Conservation (phyloP, 37 sponge, comb jelly and placozoan species). For the Diacarnus erythraeanus region DNA sequence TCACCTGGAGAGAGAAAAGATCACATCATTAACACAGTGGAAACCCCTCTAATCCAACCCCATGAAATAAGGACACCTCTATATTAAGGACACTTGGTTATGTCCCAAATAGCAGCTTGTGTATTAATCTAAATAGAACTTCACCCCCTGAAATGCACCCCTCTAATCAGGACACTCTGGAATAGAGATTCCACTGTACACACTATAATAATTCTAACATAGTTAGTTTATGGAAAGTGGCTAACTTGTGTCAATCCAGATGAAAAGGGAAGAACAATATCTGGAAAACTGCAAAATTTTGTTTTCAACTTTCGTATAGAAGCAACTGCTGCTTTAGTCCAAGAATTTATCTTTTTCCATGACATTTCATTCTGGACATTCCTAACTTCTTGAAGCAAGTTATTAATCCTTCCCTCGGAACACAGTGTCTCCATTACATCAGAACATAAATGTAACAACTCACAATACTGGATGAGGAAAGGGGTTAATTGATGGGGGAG, state of each 20-base stretch:
- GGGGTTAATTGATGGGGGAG: no score
- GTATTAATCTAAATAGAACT: no score
- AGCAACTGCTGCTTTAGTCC: constrained; percentile 19
- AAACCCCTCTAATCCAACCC: no score
- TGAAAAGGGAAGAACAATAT: constrained; percentile 38
- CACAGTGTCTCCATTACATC: constrained; percentile 13
- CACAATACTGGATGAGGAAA: constrained; percentile 18
- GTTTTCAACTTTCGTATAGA: constrained; percentile 24
- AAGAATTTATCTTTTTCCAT: constrained; percentile 7
- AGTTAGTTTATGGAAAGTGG: not conserved
- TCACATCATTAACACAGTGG: no score
- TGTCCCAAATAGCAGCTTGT: no score
- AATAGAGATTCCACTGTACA: not conserved
- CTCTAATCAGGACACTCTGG: no score
- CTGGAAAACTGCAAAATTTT: constrained; percentile 12
- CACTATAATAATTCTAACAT: not conserved
- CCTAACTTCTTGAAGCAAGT: not conserved
- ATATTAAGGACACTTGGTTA: no score
- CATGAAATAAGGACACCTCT: not conserved
- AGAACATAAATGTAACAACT: not conserved
- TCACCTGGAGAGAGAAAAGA: no score
- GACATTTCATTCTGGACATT: not conserved
- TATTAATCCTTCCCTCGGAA: not conserved
- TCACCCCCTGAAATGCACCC: no score
- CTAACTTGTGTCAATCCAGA: constrained; percentile 21